Evolutionary conservation across 2,113 vertebrate species (phyloP).

Genomic region (Tylochromis polylepis): DNA sequence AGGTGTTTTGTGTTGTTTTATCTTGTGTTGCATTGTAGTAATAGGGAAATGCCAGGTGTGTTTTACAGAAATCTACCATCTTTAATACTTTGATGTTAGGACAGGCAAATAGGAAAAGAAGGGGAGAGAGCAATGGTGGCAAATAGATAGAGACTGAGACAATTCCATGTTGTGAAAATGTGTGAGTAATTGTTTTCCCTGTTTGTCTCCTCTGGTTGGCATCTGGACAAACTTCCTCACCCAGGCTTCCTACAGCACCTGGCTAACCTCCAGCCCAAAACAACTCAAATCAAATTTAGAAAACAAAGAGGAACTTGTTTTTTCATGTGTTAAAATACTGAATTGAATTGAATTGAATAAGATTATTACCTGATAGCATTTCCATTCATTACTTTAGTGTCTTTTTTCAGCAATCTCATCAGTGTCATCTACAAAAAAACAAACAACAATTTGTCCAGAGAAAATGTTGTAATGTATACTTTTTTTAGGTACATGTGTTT

Average conservation of each 20-base stretch:
- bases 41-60: constrained; percentile 11
- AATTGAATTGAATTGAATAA: neutral
- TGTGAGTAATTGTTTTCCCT: neutral
- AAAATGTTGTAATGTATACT: neutral
- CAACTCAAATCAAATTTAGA: neutral
- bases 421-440: neutral
- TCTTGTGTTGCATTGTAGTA: neutral
- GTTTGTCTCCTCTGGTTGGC: neutral
- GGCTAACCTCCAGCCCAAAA: neutral
- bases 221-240: neutral
- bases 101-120: neutral
- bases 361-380: no score
- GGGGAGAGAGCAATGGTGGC: neutral
- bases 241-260: neutral
- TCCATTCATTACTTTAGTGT: neutral
- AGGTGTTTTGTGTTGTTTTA: neutral
- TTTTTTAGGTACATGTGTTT: neutral
- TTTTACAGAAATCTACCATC: constrained; percentile 29
- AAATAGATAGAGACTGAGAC: neutral
- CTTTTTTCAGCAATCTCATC: neutral
- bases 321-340: neutral
- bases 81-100: neutral
- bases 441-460: rapidly evolving
- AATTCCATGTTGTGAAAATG: neutral
- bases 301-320: neutral